These are phyloP conservation scores for Epinotia nisella DNA, from an alignment of 2,888 invertebrate genomes.

Conservation along the genomic window DNA sequence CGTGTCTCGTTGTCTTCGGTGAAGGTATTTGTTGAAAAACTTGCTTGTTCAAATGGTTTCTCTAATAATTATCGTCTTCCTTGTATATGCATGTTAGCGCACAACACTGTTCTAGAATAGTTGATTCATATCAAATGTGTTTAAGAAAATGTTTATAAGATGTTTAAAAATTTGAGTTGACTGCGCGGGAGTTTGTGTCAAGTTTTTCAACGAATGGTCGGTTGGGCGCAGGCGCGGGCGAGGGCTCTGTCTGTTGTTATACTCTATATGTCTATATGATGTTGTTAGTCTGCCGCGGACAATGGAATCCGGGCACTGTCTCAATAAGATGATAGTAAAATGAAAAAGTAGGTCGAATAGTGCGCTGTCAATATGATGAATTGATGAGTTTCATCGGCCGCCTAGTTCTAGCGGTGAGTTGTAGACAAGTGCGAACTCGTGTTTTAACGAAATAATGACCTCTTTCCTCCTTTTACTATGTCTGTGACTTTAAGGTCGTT, in stretches of 20 bases:
- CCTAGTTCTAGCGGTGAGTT: not conserved
- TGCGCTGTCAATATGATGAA: not conserved
- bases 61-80: constrained; percentile 76
- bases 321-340: constrained; percentile 23
- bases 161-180: constrained; percentile 55
- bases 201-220: constrained; percentile 73
- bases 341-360: constrained; percentile 14
- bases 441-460: constrained; percentile 18
- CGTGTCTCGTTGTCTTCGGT: constrained; percentile 54
- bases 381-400: not conserved
- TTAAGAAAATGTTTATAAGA: constrained; percentile 65
- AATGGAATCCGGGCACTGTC: constrained; percentile 13
- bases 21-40: constrained; percentile 71
- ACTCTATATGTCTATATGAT: constrained; percentile 66
- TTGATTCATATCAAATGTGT: constrained; percentile 77
- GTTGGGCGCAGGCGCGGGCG: constrained; percentile 46
- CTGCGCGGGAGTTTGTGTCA: constrained; percentile 59
- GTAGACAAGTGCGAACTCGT: not conserved
- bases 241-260: constrained; percentile 63
- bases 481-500: constrained; percentile 69
- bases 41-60: constrained; percentile 62
- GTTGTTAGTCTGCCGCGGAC: constrained; percentile 58
- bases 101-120: constrained; percentile 76
- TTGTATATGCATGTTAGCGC: constrained; percentile 76
- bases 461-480: constrained; percentile 27